Evolutionary conservation across 2,888 invertebrate species (phyloP), one percentile per base, ranked within the genome.

Genomic region (Diarsia dahlii): DNA sequence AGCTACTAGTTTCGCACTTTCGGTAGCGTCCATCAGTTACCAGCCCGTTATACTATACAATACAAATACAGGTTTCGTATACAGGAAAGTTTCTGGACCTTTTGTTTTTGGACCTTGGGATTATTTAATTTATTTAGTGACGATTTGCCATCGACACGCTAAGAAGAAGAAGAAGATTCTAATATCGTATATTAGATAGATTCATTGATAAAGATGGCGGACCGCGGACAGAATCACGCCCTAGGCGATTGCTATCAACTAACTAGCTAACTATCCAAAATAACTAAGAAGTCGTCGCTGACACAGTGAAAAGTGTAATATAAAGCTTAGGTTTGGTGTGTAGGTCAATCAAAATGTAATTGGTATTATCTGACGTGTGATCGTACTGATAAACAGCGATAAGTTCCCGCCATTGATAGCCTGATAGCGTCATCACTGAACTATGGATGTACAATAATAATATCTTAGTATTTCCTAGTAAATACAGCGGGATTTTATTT

Each of bases 291-390:
- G n/a, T 52, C 60, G 8, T 15, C 2, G 46, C 0, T 39, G 9
- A 46, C 45, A 13, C 46, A 45, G 20, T 23, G 2, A 23, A 9
- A 18, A 71, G 15, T 9, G 34, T 56, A 28, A 23, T 46, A 13
- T 66, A 34, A 13, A 34, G 50, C 46, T 50, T 64, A 4, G 20
- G 9, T 79, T 34, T 20, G 52, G 28, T 28, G 50, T 58, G 56
- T 66, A 69, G 62, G 58, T 75, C 80, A 80, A 80, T 80, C 65
- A 71, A 69, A 84, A 62, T 66, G 65, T 84, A 84, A 84, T 82
- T 69, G 71, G 48, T 58, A 20, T 60, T 80, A 82, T 71, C 80
- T 69, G 45, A 64, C 46, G 68, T 54, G 54, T 74, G 81, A 84
- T 84, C 70, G 52, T 69, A 28, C 50, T 56, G 81, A 81, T 84